These are phyloP conservation scores for Acanthosepion pharaonis DNA, from an alignment of 2,888 invertebrate species.

Conservation along the genomic window DNA sequence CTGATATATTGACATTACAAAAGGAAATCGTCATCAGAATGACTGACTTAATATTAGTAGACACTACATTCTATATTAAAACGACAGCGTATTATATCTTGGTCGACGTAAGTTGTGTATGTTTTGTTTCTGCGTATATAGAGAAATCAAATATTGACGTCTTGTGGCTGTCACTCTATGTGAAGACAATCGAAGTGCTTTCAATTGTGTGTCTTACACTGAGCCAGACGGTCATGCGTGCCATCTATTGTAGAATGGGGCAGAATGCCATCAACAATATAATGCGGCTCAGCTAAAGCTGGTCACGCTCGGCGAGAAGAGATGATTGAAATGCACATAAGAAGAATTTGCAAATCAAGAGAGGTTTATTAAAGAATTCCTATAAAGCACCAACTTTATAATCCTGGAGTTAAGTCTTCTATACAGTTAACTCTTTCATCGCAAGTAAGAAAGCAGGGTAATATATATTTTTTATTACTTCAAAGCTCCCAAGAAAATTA, in stretches of 20 bases:
- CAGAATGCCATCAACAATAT: not conserved
- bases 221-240: not conserved
- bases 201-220: not conserved
- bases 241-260: not conserved
- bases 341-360: too few species aligned
- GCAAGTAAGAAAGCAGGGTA: too few species aligned
- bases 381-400: too few species aligned
- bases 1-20: not conserved
- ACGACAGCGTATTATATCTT: not conserved
- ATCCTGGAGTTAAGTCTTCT: too few species aligned
- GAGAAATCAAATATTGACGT: constrained; percentile 17
- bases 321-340: too few species aligned
- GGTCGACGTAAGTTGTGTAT: not conserved
- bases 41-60: not conserved
- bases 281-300: not conserved
- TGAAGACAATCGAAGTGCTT: not conserved
- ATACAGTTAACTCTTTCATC: too few species aligned
- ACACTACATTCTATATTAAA: not conserved
- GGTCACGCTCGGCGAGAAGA: not conserved
- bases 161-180: not conserved
- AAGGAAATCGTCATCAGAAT: not conserved
- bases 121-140: not conserved
- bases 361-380: too few species aligned
- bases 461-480: too few species aligned
- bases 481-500: too few species aligned